phyloP scores from a whole-genome alignment of 2,888 invertebrate species.

The Drosophila atroscutellata region DNA sequence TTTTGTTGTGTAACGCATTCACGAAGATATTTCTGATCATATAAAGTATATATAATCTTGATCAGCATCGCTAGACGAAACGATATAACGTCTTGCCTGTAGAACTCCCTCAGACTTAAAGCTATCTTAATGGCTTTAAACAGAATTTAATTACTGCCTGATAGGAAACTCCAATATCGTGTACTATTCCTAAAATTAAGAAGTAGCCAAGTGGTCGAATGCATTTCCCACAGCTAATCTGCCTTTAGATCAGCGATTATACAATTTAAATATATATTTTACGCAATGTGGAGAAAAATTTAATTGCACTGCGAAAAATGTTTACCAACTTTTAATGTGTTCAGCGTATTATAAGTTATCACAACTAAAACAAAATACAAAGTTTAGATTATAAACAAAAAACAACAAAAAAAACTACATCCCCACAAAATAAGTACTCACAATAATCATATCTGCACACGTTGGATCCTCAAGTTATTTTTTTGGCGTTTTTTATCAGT shows the following conservation, averaged over 20 bases:
- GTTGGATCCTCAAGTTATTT: not conserved
- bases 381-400: not conserved
- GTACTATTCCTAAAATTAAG: not conserved
- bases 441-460: not conserved
- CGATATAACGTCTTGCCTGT: too few species aligned
- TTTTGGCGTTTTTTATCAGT: conserved; percentile 5
- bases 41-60: too few species aligned
- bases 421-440: too few species aligned
- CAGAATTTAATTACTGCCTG: too few species aligned
- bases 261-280: not conserved
- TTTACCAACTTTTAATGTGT: not conserved
- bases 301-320: not conserved
- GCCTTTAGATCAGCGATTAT: not conserved
- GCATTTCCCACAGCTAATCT: not conserved
- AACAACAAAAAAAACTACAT: not conserved
- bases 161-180: too few species aligned
- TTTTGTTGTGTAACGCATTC: too few species aligned
- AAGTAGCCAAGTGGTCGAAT: not conserved
- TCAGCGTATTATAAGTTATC: not conserved
- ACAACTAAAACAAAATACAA: not conserved
- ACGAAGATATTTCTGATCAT: too few species aligned
- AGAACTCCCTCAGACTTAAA: too few species aligned
- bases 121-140: too few species aligned
- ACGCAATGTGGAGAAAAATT: not conserved
- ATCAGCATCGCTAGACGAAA: too few species aligned